Conservation (phyloP, 2,113 vertebrate genomes). For the Junco hyemalis region DNA sequence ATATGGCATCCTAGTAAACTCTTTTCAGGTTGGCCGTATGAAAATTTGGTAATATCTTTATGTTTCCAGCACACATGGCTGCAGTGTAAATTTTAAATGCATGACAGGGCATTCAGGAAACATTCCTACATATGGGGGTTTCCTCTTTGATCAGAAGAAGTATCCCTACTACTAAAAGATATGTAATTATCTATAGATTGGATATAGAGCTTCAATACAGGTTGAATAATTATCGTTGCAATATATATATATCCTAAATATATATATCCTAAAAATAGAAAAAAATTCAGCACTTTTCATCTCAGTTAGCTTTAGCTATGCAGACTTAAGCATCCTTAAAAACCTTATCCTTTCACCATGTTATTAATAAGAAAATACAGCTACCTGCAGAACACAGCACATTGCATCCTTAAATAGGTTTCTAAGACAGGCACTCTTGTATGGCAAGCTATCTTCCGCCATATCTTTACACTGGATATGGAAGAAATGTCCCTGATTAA, state of each 20-base stretch:
- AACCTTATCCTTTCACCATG: background rate
- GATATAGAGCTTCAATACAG: background rate
- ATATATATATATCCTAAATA: background rate
- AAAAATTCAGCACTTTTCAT: background rate
- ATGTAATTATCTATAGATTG: background rate
- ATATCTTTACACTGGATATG: background rate
- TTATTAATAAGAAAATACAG: background rate
- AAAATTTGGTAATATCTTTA: background rate
- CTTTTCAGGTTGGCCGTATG: background rate
- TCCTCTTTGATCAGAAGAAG: background rate
- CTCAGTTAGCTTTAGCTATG: background rate
- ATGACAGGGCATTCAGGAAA: background rate
- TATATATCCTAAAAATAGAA: background rate
- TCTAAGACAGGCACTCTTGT: background rate
- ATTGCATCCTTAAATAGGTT: background rate
- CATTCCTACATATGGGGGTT: fast-evolving
- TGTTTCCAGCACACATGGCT: background rate
- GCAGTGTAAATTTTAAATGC: background rate
- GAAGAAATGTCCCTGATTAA: background rate
- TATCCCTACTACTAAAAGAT: background rate
- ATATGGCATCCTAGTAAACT: background rate
- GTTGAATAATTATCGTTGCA: background rate
- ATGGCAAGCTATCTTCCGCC: background rate
- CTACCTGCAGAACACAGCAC: background rate
- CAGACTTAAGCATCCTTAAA: background rate